phyloP scores from a whole-genome alignment of 2,888 invertebrate genomes.

The Subacronicta megacephala region DNA sequence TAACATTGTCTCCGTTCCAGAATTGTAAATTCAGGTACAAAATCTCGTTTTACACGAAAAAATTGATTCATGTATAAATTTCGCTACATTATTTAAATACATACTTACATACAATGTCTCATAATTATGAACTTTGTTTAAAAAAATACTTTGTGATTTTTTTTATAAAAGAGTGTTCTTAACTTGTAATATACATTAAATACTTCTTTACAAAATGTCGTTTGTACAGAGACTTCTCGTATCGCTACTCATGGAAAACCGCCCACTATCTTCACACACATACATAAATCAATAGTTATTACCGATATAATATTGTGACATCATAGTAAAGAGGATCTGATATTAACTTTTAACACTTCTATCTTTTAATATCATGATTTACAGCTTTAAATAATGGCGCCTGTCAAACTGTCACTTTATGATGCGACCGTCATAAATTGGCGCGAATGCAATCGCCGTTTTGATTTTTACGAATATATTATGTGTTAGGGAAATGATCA shows the following conservation, averaged over 20 bases:
- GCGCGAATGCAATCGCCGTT: constrained; percentile 52
- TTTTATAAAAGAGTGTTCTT: neutral
- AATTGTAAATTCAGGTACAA: no score
- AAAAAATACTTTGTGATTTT: no score
- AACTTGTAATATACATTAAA: no score
- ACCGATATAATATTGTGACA: constrained; percentile 23
- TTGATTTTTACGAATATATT: constrained; percentile 29
- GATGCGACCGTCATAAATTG: constrained; percentile 54
- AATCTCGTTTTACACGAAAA: no score
- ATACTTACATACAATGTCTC: no score
- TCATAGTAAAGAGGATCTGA: constrained; percentile 21
- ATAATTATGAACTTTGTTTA: no score
- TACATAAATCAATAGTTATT: constrained; percentile 43
- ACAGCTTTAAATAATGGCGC: constrained; percentile 33
- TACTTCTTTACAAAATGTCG: neutral
- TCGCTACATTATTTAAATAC: no score
- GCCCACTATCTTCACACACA: constrained; percentile 5
- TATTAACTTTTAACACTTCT: constrained; percentile 35
- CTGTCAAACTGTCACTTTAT: constrained; percentile 62
- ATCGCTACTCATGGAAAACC: constrained; percentile 5
- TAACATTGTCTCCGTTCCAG: no score
- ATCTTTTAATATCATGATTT: constrained; percentile 42
- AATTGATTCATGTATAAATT: no score
- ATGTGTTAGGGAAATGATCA: constrained; percentile 8
- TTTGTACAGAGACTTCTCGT: neutral